Conservation (phyloP, 2,797 vertebrate genomes). For the Corythornis leucogaster region DNA sequence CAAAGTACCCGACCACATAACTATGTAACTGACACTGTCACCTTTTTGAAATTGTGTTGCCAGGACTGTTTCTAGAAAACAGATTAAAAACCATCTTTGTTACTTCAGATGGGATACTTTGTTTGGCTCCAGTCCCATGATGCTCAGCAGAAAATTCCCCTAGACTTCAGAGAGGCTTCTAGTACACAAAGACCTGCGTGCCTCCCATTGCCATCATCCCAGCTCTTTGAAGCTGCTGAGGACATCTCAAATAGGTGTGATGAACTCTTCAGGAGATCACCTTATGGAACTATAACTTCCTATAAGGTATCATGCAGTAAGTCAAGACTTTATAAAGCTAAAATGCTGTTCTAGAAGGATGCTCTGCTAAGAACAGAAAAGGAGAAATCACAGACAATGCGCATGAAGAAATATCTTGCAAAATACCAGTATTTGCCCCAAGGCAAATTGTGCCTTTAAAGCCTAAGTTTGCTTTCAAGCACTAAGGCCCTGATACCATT, state of each 20-base stretch:
- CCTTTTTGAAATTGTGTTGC: neutral
- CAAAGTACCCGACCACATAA: neutral
- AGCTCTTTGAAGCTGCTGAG: neutral
- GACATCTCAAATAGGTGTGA: neutral
- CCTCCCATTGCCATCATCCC: neutral
- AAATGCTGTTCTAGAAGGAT: neutral
- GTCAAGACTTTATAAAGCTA: neutral
- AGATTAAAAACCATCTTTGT: neutral
- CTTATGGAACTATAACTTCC: neutral
- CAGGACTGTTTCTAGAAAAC: neutral
- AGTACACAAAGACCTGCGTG: neutral
- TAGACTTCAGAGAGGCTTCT: neutral
- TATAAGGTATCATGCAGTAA: neutral
- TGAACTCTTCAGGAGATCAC: neutral
- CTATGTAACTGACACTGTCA: neutral
- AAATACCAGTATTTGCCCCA: neutral
- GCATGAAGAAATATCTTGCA: neutral
- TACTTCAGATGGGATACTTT: neutral
- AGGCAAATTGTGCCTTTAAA: neutral
- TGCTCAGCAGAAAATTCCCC: neutral
- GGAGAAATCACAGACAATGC: rapidly evolving
- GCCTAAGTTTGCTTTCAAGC: neutral
- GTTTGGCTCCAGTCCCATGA: neutral
- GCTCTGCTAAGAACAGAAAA: neutral
- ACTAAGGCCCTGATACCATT: neutral